A percentile compares a stretch with the other conserved stretches of the same genome.
Evolutionary conservation across 2,797 vertebrate genomes (phyloP).

Genomic region (Rhinatrema bivittatum): DNA sequence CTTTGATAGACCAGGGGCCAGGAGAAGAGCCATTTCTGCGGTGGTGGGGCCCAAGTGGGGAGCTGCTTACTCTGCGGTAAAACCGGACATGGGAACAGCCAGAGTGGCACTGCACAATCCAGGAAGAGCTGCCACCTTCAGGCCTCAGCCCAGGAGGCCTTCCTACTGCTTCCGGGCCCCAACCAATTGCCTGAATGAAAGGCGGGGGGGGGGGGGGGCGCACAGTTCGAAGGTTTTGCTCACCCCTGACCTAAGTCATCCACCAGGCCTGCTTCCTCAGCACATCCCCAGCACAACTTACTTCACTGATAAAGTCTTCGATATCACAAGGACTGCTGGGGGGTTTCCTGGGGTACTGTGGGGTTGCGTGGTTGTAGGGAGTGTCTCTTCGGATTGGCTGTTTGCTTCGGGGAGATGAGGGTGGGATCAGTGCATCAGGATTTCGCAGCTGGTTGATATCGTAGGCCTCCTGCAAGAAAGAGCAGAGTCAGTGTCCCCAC

Average conservation of each 20-base stretch:
- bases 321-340: conserved; percentile 76
- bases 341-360: conserved; percentile 52
- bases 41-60: too few relatives aligned
- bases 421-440: conserved; percentile 50
- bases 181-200: too few relatives aligned
- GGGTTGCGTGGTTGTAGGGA: conserved; percentile 62
- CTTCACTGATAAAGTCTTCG: conserved; percentile 84
- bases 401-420: conserved; percentile 52
- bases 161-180: too few relatives aligned
- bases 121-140: too few relatives aligned
- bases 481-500: too few relatives aligned
- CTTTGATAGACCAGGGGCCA: too few relatives aligned
- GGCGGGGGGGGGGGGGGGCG: rapidly evolving
- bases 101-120: too few relatives aligned
- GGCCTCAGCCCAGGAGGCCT: too few relatives aligned
- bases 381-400: conserved; percentile 71
- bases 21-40: too few relatives aligned
- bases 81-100: too few relatives aligned
- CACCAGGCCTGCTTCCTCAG: neutral
- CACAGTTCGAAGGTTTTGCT: neutral
- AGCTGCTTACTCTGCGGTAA: too few relatives aligned
- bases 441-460: conserved; percentile 86
- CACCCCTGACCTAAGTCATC: neutral
- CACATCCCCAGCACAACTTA: conserved; percentile 30
- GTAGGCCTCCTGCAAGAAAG: conserved; percentile 71